phyloP scores from a whole-genome alignment of 2,113 vertebrate species.

The Cygnus atratus region DNA sequence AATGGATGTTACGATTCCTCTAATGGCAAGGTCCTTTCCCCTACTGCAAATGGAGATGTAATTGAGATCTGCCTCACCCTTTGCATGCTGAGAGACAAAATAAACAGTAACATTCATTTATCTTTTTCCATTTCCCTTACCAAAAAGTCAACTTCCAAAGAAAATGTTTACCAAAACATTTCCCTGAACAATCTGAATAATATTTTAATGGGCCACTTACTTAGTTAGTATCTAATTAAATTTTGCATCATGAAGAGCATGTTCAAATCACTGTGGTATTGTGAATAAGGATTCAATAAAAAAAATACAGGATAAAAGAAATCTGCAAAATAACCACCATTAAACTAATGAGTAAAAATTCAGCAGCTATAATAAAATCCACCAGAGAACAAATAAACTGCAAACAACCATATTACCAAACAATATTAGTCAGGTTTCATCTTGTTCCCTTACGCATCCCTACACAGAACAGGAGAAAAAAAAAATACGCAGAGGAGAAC shows the following conservation, averaged over 20 bases:
- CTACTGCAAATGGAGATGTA: slow-evolving; percentile 53
- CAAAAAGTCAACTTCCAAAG: slow-evolving; percentile 58
- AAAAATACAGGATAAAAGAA: slow-evolving; percentile 54
- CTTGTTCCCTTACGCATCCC: slow-evolving; percentile 18
- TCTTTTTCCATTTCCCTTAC: slow-evolving; percentile 45
- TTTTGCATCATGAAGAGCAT: slow-evolving; percentile 46
- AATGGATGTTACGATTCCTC: slow-evolving; percentile 58
- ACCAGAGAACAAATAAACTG: slow-evolving; percentile 60
- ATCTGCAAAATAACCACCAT: slow-evolving; percentile 66
- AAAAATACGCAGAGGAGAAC: slow-evolving; percentile 12
- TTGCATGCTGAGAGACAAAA: slow-evolving; percentile 49
- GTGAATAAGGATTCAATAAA: slow-evolving; percentile 68
- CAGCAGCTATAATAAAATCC: slow-evolving; percentile 62
- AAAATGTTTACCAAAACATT: slow-evolving; percentile 60
- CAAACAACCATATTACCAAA: slow-evolving; percentile 48
- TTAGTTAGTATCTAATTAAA: slow-evolving; percentile 65
- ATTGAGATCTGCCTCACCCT: slow-evolving; percentile 55
- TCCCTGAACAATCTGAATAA: slow-evolving; percentile 56
- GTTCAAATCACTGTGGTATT: slow-evolving; percentile 60
- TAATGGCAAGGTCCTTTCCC: slow-evolving; percentile 54
- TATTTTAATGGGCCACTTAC: slow-evolving; percentile 69
- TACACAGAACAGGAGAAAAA: background rate
- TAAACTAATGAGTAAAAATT: slow-evolving; percentile 70
- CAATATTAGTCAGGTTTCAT: slow-evolving; percentile 59
- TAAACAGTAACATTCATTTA: slow-evolving; percentile 29